Percentiles rank a stretch among this genome's conserved stretches.
These are phyloP conservation scores for Macrobrachium rosenbergii DNA, from an alignment of 1,140 invertebrate species.

Conservation along the genomic window DNA sequence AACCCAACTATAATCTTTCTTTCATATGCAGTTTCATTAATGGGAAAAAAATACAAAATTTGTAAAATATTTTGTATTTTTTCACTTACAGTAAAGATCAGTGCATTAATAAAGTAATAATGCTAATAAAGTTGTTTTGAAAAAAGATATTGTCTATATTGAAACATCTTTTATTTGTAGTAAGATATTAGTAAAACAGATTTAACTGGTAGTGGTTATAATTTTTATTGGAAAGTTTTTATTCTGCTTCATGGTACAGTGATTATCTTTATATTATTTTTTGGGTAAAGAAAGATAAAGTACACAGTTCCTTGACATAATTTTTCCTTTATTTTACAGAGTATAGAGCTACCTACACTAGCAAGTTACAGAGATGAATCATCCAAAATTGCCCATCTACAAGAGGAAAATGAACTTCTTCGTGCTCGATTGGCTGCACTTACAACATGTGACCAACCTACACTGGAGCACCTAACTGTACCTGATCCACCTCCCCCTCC, in stretches of 20 bases:
- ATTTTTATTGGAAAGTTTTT: too few relatives aligned
- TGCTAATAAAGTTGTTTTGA: too few relatives aligned
- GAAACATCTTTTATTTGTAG: too few relatives aligned
- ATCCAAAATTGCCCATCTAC: constrained; percentile 81
- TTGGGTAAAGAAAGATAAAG: not conserved
- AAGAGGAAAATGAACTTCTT: constrained; percentile 85
- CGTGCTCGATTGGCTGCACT: constrained; percentile 73
- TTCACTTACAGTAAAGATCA: too few relatives aligned
- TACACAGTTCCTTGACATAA: not conserved
- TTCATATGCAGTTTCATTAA: too few relatives aligned
- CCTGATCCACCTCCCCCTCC: constrained; percentile 76
- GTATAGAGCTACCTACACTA: constrained; percentile 86
- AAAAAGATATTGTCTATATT: too few relatives aligned
- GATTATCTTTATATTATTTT: not conserved
- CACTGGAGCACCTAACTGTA: constrained; percentile 73
- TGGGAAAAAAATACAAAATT: too few relatives aligned
- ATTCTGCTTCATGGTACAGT: too few relatives aligned
- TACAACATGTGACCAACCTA: constrained; percentile 66
- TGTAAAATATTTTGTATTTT: too few relatives aligned
- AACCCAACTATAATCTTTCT: too few relatives aligned
- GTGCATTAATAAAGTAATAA: too few relatives aligned
- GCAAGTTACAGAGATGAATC: constrained; percentile 89
- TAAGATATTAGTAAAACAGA: not conserved
- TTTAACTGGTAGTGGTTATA: not conserved
- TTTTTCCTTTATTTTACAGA: constrained; percentile 71